Conservation (phyloP, 2,113 vertebrate genomes). For the Chamaea fasciata region DNA sequence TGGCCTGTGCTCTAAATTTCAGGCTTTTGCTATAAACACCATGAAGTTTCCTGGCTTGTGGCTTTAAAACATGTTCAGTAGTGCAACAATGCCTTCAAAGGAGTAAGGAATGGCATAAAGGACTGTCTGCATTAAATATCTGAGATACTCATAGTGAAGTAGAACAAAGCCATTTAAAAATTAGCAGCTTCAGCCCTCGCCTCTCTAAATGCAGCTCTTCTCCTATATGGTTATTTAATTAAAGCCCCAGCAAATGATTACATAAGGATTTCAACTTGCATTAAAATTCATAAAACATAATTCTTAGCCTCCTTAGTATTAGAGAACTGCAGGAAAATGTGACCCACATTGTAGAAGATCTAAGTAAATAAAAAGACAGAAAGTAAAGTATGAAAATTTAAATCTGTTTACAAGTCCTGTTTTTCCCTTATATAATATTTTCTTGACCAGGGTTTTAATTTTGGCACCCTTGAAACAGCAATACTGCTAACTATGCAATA, state of each 20-base stretch:
- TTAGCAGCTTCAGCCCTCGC: neutral
- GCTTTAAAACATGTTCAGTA: neutral
- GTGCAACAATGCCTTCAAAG: neutral
- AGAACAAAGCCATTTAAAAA: neutral
- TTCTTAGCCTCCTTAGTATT: neutral
- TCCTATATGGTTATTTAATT: neutral
- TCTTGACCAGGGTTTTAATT: neutral
- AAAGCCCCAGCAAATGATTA: neutral
- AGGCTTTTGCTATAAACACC: neutral
- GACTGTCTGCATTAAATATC: neutral
- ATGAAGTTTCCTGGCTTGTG: neutral
- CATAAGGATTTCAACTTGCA: slow-evolving; percentile 4
- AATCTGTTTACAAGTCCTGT: neutral
- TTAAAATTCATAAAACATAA: slow-evolving; percentile 10
- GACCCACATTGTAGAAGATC: neutral
- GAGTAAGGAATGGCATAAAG: neutral
- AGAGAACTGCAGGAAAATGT: neutral
- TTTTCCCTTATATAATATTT: neutral
- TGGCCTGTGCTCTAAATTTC: neutral
- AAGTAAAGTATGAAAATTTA: neutral
- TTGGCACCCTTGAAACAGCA: neutral
- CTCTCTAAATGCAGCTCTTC: neutral
- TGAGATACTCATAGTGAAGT: neutral
- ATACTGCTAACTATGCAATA: neutral
- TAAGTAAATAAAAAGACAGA: neutral